A percentile compares a stretch with the other conserved stretches of the same genome.
phyloP scores from a whole-genome alignment of 2,797 vertebrate genomes.

The Darevskia nairensis region DNA sequence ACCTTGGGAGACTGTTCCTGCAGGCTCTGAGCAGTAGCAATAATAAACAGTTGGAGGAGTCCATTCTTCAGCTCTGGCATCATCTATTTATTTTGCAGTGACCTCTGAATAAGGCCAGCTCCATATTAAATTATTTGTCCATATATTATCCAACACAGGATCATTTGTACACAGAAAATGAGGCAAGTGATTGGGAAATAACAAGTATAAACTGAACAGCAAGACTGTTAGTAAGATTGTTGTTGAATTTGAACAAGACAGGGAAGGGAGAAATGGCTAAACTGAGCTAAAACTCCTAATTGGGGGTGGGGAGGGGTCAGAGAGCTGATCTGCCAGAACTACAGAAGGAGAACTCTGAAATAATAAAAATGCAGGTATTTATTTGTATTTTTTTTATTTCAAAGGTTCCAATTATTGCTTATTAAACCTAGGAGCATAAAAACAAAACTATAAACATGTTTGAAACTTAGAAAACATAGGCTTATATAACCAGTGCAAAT shows the following conservation, averaged over 20 bases:
- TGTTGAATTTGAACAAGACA: neutral
- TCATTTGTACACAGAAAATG: slow-evolving; percentile 7
- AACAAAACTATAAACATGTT: neutral
- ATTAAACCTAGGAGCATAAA: neutral
- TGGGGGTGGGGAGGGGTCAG: neutral
- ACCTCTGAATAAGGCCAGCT: neutral
- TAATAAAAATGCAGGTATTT: neutral
- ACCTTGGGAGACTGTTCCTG: neutral
- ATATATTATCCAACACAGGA: neutral
- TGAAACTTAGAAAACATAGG: neutral
- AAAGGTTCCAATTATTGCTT: neutral
- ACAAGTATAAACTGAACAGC: neutral
- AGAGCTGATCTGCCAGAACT: neutral
- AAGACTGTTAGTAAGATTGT: neutral
- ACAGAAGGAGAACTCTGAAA: neutral
- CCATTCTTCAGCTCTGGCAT: fast-evolving
- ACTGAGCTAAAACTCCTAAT: neutral
- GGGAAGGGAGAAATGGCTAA: neutral
- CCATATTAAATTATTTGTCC: neutral
- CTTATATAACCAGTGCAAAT: neutral
- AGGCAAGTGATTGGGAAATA: neutral
- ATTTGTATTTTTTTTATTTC: neutral
- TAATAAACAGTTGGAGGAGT: fast-evolving
- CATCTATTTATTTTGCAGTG: neutral
- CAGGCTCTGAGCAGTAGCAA: neutral